Evolutionary conservation across 1,140 invertebrate species (phyloP).

Genomic region (Carcinoscorpius rotundicauda): DNA sequence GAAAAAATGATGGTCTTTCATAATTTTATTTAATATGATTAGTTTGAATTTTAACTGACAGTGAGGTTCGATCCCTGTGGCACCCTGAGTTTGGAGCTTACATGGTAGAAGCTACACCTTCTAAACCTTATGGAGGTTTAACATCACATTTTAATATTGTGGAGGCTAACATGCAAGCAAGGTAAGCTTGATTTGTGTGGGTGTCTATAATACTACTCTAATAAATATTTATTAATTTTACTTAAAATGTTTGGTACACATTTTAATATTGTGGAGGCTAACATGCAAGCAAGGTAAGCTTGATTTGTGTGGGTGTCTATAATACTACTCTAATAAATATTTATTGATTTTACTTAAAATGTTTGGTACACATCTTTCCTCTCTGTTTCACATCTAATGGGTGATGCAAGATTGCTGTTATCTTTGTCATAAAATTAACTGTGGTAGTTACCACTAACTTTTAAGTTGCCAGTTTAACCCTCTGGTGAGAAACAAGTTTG

Average conservation of each 20-base stretch:
- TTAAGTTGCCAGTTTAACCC: too few relatives aligned
- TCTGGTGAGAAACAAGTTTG: too few relatives aligned
- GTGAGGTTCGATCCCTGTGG: constrained; percentile 78
- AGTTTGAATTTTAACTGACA: constrained; percentile 28
- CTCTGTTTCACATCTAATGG: neutral
- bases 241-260: too few relatives aligned
- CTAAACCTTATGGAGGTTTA: constrained; percentile 69
- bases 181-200: constrained; percentile 32
- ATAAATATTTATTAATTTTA: too few relatives aligned
- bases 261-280: neutral
- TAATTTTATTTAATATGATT: neutral
- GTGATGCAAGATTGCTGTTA: neutral
- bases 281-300: neutral
- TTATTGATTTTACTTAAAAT: too few relatives aligned
- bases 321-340: too few relatives aligned
- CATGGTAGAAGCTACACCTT: constrained; percentile 99
- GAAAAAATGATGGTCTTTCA: neutral
- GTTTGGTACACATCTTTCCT: too few relatives aligned
- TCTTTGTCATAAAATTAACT: too few relatives aligned
- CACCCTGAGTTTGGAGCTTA: constrained; percentile 96
- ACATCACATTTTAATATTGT: constrained; percentile 95
- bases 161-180: constrained; percentile 89
- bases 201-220: too few relatives aligned
- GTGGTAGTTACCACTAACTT: too few relatives aligned
- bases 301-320: too few relatives aligned